Evolutionary conservation across 2,888 invertebrate species (phyloP), one percentile per base, ranked within the genome.

Genomic region (Phortica okadai): DNA sequence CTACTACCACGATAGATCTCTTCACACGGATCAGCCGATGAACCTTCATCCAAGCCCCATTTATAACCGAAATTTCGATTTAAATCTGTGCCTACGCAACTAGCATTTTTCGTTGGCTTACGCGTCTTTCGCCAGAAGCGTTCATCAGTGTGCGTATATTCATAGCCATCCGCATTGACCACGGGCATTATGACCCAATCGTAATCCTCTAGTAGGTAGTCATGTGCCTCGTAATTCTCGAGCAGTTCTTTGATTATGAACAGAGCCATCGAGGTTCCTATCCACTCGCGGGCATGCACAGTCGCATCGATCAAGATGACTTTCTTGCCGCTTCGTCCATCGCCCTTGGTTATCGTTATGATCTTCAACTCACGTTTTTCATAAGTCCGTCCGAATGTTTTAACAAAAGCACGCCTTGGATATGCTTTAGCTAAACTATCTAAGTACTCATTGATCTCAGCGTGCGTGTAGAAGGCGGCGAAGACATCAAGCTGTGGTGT

Each of bases 131-230:
- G 92, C 94, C 94, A 94, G 42, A 87, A 86, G 25, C 90, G 83
- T 3, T 82, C 92, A 69, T 86, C 82, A 10, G 91, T 91, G 16
- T 93, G 93, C 0, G 93, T 92, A 87, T 91, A 94, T 80, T 93
- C 94, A 83, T 95, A 95, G 0, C 95, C 95, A 88, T 95, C 95
- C 2, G 95, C 95, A 88, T 95, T 95, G 11, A 93, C 92, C 0
- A 94, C 89, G 0, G 95, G 95, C 79, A 95, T 82, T 3, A 94
- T 91, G 76, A 93, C 93, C 93, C 94, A 95, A 85, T 95, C 95
- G 58, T 93, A 92, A n/a, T 92, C 90, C 11, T 92, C 87, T 2
- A 94, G 86, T 0, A 95, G 86, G 41, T 93, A 91, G 2, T 81
- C 82, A 79, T 92, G 91, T 1, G 76, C 81, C 16, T 75, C 84